Evolutionary conservation across 2,797 vertebrate genomes (phyloP).

Genomic region (Brachyalestes nurse): DNA sequence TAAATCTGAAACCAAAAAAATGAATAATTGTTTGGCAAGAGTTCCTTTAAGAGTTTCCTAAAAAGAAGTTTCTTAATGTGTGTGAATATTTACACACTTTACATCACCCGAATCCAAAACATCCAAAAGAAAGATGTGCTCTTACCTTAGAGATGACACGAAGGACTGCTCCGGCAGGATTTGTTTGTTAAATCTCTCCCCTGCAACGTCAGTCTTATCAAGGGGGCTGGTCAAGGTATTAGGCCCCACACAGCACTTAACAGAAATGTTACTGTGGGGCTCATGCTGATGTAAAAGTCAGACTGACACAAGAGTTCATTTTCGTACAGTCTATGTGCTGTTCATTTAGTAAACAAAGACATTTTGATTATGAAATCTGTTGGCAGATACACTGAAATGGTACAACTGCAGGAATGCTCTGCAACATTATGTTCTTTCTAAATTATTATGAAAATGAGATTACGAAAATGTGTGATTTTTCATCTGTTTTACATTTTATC

Average conservation of each 20-base stretch:
- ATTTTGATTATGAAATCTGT: background rate
- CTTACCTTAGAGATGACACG: slow-evolving; percentile 48
- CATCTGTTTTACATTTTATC: background rate
- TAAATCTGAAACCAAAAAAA: no score
- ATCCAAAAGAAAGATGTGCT: background rate
- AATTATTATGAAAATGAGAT: background rate
- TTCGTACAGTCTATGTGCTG: background rate
- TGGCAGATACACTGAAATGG: background rate
- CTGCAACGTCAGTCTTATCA: slow-evolving; percentile 31
- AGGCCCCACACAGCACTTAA: slow-evolving; percentile 15
- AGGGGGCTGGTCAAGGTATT: slow-evolving; percentile 38
- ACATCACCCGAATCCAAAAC: background rate
- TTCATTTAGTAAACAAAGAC: background rate
- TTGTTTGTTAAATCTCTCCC: slow-evolving; percentile 22
- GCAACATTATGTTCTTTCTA: background rate
- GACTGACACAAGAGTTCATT: background rate
- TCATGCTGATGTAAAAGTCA: slow-evolving; percentile 6
- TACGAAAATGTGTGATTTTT: background rate
- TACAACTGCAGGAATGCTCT: background rate
- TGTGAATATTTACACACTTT: background rate
- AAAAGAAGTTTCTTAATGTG: no score
- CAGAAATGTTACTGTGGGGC: background rate
- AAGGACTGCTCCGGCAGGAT: slow-evolving; percentile 28
- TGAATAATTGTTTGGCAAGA: no score
- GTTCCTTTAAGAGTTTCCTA: no score